phyloP scores from a whole-genome alignment of 1,140 invertebrate species.

The Linepithema humile region DNA sequence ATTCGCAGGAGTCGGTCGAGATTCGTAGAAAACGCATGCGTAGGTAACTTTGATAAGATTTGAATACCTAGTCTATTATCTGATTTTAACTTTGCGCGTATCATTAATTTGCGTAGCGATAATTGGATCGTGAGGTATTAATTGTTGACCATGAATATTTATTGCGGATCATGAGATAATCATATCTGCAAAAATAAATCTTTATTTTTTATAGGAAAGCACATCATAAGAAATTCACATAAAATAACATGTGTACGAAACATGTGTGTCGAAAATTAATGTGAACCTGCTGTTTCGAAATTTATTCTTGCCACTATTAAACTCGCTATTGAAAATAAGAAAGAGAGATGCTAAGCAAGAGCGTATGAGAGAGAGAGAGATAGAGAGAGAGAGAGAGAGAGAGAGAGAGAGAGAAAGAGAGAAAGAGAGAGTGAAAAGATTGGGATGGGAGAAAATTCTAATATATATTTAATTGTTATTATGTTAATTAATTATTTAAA shows the following conservation, averaged over 20 bases:
- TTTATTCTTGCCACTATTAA: neutral
- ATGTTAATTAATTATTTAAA: slow-evolving; percentile 71
- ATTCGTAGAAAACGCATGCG: neutral
- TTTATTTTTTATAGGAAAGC: neutral
- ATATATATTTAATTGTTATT: slow-evolving; percentile 74
- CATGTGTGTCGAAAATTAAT: too few relatives aligned
- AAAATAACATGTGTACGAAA: neutral
- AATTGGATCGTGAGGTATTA: slow-evolving; percentile 38
- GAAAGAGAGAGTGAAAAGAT: slow-evolving; percentile 18
- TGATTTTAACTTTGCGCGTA: slow-evolving; percentile 2
- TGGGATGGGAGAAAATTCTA: slow-evolving; percentile 64
- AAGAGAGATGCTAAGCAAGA: neutral
- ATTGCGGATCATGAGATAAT: too few relatives aligned
- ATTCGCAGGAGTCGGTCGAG: neutral
- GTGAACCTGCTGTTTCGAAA: neutral
- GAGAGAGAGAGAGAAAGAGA: slow-evolving; percentile 1
- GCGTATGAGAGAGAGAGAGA: slow-evolving; percentile 6
- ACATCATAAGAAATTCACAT: neutral
- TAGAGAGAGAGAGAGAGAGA: slow-evolving; percentile 10
- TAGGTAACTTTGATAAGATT: slow-evolving; percentile 35
- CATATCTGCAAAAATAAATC: slow-evolving; percentile 4
- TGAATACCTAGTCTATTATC: slow-evolving; percentile 27
- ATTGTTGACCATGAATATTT: slow-evolving; percentile 43
- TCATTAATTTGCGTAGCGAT: slow-evolving; percentile 13
- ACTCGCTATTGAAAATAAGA: slow-evolving; percentile 22